phyloP scores from a whole-genome alignment of 2,888 invertebrate genomes.

The Acanthoscelides obtectus region DNA sequence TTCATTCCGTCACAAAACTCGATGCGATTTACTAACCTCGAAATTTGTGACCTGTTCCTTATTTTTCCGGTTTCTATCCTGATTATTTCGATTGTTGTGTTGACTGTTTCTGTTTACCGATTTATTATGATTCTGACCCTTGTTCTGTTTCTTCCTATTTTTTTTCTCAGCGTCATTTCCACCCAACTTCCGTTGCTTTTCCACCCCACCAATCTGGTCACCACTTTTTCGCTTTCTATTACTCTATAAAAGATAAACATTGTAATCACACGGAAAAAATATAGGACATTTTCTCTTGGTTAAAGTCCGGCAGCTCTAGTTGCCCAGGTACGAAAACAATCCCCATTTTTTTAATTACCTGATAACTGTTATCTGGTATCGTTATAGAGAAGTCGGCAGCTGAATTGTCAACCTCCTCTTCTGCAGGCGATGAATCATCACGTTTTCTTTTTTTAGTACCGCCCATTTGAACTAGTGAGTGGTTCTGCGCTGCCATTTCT shows the following conservation, averaged over 20 bases:
- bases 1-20: too few relatives aligned
- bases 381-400: constrained; percentile 17
- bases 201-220: not conserved
- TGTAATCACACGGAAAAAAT: too few relatives aligned
- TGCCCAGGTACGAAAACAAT: too few relatives aligned
- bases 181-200: not conserved
- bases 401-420: not conserved
- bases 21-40: not conserved
- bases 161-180: not conserved
- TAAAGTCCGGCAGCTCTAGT: too few relatives aligned
- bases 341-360: not conserved
- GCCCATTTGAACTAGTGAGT: constrained; percentile 31
- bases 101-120: not conserved
- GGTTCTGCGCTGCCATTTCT: constrained; percentile 6
- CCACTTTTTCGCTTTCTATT: not conserved
- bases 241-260: too few relatives aligned
- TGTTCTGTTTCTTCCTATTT: not conserved
- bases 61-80: not conserved
- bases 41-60: not conserved
- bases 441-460: constrained; percentile 37
- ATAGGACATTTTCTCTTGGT: too few relatives aligned
- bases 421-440: constrained; percentile 12
- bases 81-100: not conserved
- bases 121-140: not conserved
- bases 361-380: constrained; percentile 12